phyloP scores from a whole-genome alignment of 2,888 invertebrate species.

The Strigamia crassipes region DNA sequence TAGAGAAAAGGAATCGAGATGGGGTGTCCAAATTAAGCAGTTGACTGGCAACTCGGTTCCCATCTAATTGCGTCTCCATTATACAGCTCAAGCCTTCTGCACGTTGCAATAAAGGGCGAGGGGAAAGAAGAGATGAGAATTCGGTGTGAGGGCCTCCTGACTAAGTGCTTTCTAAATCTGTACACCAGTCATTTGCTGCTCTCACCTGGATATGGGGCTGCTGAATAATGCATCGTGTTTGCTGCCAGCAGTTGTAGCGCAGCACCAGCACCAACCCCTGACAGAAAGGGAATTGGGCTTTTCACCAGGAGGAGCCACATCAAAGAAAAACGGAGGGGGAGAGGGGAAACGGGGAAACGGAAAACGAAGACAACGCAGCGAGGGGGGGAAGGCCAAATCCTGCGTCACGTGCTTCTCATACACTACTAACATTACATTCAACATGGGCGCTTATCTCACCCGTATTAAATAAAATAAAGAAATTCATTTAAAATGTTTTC shows the following conservation, averaged over 20 bases:
- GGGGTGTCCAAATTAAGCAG: slow-evolving; percentile 21
- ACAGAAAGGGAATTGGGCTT: slow-evolving; percentile 12
- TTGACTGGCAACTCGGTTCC: slow-evolving; percentile 19
- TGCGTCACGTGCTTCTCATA: neutral
- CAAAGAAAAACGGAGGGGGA: slow-evolving; percentile 19
- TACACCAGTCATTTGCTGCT: slow-evolving; percentile 39
- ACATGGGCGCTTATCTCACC: neutral
- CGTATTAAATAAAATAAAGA: no score
- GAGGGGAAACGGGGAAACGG: no score
- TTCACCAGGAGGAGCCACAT: neutral
- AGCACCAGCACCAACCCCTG: neutral
- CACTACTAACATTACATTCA: neutral
- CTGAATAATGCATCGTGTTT: slow-evolving; percentile 39
- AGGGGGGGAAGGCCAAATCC: neutral
- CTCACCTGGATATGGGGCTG: slow-evolving; percentile 33
- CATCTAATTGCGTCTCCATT: slow-evolving; percentile 26
- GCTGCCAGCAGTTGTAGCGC: slow-evolving; percentile 34
- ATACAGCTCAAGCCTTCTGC: slow-evolving; percentile 16
- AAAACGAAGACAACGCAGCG: no score
- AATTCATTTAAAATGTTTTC: no score
- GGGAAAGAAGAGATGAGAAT: slow-evolving; percentile 3
- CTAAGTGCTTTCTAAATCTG: slow-evolving; percentile 43
- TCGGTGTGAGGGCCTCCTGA: slow-evolving; percentile 7
- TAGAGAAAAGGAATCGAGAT: neutral
- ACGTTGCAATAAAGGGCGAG: neutral